Evolutionary conservation across 2,888 invertebrate species (phyloP).

Genomic region (Epiperipatus broadwayi): DNA sequence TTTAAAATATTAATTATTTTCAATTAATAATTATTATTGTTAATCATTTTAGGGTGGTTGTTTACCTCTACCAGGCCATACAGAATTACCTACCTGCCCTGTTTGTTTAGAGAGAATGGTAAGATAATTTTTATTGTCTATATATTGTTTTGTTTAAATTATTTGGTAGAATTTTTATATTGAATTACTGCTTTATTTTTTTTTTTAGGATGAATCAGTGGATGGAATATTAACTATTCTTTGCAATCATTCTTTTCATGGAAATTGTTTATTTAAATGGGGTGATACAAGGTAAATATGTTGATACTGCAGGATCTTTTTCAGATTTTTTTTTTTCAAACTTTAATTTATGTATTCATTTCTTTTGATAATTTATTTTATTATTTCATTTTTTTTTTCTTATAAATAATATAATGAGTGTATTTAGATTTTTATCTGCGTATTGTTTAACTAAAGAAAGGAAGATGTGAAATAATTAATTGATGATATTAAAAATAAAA

Average conservation of each 20-base stretch:
- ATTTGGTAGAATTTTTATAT: slow-evolving; percentile 1
- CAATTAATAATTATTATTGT: background rate
- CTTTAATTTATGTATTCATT: background rate
- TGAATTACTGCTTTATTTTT: slow-evolving; percentile 6
- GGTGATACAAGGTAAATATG: slow-evolving; percentile 49
- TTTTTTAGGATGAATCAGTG: slow-evolving; percentile 70
- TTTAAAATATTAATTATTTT: no score
- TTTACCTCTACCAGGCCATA: slow-evolving; percentile 47
- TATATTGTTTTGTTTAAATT: slow-evolving; percentile 31
- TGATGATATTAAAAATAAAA: no score
- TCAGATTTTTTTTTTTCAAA: slow-evolving; percentile 6
- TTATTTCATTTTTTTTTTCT: slow-evolving; percentile 12
- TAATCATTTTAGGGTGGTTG: slow-evolving; percentile 25
- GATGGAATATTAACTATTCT: slow-evolving; percentile 91
- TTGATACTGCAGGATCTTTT: background rate
- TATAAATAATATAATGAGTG: slow-evolving; percentile 12
- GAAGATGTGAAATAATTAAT: no score
- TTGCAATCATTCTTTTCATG: slow-evolving; percentile 96
- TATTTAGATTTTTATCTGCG: no score
- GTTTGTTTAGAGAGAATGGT: slow-evolving; percentile 72
- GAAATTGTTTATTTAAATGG: slow-evolving; percentile 86
- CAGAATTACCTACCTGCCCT: slow-evolving; percentile 90
- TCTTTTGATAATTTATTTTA: slow-evolving; percentile 6
- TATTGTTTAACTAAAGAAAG: no score
- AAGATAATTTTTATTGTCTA: slow-evolving; percentile 15